Base-by-base conservation (phyloP, 2,113 vertebrate genomes). In the Panthera tigris region DNA sequence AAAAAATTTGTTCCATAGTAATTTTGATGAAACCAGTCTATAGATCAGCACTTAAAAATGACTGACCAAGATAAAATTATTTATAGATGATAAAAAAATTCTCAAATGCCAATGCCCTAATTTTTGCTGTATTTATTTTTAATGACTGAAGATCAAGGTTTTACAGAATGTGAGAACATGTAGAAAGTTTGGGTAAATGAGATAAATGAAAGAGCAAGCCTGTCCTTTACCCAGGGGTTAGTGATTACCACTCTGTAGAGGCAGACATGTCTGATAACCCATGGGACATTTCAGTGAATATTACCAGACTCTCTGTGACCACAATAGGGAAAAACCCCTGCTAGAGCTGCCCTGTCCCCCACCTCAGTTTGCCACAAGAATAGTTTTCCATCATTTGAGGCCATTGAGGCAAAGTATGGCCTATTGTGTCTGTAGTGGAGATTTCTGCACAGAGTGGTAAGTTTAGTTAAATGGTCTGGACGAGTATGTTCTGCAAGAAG, bases 71-170 rank as follows among this genome's bases (percentile, higher is more conserved):
- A 41, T 76, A 95, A n/a, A 19, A 55, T 55, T 73, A 71, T 63
- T 90, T 84, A 33, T 48, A 84, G n/a, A 55, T 69, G 21, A 83
- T 19, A 85, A 79, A 95, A 95, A 78, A 52, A 8, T 45, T 31
- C n/a, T 39, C 25, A 48, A 33, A 52, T 63, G 50, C 55, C 80
- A 41, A 6, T 55, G 27, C 27, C 16, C 41, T 66, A 41, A 52
- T 93, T 92, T 96, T 45, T 89, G 18, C 15, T 48, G 23, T 69
- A 1, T 91, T 10, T 66, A 6, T 76, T 91, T 97, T 93, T 83
- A 87, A 92, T n/a, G 48, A 36, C 36, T 55, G 25, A 95, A 73
- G 27, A 50, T 87, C 5, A 73, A 91, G 55, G 2, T 87, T 91
- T 11, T 76, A 41, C 0, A 50, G 78, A 90, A 52, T n/a, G 50